Evolutionary conservation across 2,888 invertebrate genomes (phyloP).

Genomic region (Phengaris arion): DNA sequence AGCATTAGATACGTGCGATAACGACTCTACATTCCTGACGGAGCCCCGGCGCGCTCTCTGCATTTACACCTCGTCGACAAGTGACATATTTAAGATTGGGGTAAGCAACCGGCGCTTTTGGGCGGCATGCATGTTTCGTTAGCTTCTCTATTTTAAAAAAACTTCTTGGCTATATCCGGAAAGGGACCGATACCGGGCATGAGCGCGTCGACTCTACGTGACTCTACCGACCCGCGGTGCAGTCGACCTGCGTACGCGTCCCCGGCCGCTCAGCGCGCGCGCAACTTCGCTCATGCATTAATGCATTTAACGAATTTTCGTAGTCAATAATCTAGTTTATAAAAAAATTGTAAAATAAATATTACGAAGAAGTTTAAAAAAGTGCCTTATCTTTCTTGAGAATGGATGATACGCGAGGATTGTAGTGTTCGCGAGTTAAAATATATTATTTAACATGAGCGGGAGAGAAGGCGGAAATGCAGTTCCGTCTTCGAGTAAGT

Average conservation of each 20-base stretch:
- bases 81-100: conserved; percentile 73
- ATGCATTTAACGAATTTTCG: conserved; percentile 63
- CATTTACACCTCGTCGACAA: conserved; percentile 54
- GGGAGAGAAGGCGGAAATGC: conserved; percentile 77
- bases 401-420: conserved; percentile 70
- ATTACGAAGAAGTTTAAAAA: conserved; percentile 46
- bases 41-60: conserved; percentile 35
- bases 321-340: conserved; percentile 57
- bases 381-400: conserved; percentile 60
- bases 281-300: conserved; percentile 64
- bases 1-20: conserved; percentile 9
- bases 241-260: conserved; percentile 76
- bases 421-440: conserved; percentile 69
- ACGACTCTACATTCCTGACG: conserved; percentile 30
- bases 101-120: conserved; percentile 76
- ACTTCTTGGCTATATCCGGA: conserved; percentile 76
- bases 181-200: conserved; percentile 72
- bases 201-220: conserved; percentile 52
- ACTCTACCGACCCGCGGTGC: conserved; percentile 62
- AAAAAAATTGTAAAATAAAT: conserved; percentile 19
- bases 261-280: conserved; percentile 71
- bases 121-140: conserved; percentile 76
- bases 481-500: conserved; percentile 78
- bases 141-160: conserved; percentile 76
- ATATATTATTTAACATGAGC: conserved; percentile 72